Base-by-base conservation (phyloP, 2,797 vertebrate species). In the Chaunax sp. region DNA sequence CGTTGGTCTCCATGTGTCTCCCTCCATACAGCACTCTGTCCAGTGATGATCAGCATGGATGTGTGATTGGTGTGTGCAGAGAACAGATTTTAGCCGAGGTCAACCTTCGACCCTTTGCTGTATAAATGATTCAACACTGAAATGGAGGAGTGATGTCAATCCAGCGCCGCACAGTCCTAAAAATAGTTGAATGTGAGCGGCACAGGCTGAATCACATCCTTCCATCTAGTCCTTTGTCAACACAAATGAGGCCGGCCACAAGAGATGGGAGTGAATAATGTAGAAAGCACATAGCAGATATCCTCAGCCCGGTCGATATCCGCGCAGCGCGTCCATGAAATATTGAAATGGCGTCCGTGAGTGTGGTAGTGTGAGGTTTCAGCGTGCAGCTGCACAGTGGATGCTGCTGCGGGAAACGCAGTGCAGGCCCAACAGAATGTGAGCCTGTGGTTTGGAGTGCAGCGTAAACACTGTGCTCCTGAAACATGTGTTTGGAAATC, bases 211-310 rank as follows among this genome's bases (percentile, higher is more conserved):
- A 87, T 84, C 80, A 78, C 77, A 83, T 60, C 78, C 82, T 77
- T 41, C 70, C 70, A 80, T 85, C 82, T 78, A 72, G 74, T 85
- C 80, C 83, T 92, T 92, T 90, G 87, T 89, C 91, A 90, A 90
- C 85, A 90, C 78, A 90, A 87, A 91, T 87, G 88, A 89, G 78
- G 72, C 79, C 52, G 25, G 77, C 54, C 82, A 66, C 73, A 78
- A 79, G 84, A 89, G 85, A 86, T 54, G 69, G 63, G 77, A 74
- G 80, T 92, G 89, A 91, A 91, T 90, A 90, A 92, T 92, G 88
- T 72, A 89, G 72, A 73, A 71, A 57, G 69, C 62, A 26, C 55
- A 22, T 53, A 73, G 56, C 76, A 79, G 76, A 78, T 62, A 55
- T 61, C 54, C 43, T 57, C 60, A 65, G 60, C 76, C 75, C 75